Conservation (phyloP, 1,140 invertebrate species). For the Teleogryllus occipitalis region DNA sequence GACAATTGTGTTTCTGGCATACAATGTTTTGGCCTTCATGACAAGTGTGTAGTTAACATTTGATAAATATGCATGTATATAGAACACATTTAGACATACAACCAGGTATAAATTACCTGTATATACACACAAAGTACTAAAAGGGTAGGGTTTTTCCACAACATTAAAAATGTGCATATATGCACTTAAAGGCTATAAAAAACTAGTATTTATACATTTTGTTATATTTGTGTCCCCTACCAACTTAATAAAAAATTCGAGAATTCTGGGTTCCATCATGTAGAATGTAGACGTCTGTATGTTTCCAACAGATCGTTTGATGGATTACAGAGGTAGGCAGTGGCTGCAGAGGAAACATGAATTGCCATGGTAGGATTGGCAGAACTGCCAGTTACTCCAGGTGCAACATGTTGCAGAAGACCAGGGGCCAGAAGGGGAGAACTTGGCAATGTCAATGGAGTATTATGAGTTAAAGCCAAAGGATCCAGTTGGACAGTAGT, state of each 20-base stretch:
- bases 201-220: too few relatives aligned
- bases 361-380: slow-evolving; percentile 17
- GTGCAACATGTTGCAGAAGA: slow-evolving; percentile 19
- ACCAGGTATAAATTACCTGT: too few relatives aligned
- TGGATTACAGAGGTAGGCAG: slow-evolving; percentile 21
- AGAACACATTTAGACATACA: too few relatives aligned
- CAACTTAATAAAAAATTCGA: not conserved
- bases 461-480: not conserved
- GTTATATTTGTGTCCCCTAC: not conserved
- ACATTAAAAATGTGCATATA: too few relatives aligned
- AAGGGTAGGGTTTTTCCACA: too few relatives aligned
- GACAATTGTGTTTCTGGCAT: too few relatives aligned
- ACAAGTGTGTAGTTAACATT: too few relatives aligned
- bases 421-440: slow-evolving; percentile 20
- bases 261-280: slow-evolving; percentile 13
- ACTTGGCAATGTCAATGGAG: slow-evolving; percentile 21
- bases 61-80: too few relatives aligned
- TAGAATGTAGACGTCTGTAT: slow-evolving; percentile 23
- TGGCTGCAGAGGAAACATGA: slow-evolving; percentile 18
- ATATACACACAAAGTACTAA: too few relatives aligned
- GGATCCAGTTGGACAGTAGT: not conserved
- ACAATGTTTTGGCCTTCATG: too few relatives aligned
- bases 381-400: not conserved
- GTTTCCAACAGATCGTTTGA: slow-evolving; percentile 23
- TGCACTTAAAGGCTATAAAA: too few relatives aligned